These are phyloP conservation scores for Antitype chi DNA, from an alignment of 2,888 invertebrate species.

Conservation along the genomic window DNA sequence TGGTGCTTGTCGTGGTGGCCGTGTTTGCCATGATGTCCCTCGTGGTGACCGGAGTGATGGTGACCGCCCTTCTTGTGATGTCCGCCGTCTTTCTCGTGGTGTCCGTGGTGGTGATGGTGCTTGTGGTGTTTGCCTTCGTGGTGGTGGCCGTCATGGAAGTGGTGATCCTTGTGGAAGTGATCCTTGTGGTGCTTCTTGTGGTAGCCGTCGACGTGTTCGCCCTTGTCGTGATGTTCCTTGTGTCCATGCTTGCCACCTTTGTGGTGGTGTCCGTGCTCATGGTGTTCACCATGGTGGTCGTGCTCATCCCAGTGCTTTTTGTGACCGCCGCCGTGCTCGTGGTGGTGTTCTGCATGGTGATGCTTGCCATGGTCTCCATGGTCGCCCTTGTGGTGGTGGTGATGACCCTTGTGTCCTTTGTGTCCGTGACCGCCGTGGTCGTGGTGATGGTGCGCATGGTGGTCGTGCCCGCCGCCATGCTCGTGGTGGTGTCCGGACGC, in stretches of 20 bases:
- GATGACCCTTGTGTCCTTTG: constrained; percentile 94
- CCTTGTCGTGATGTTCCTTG: constrained; percentile 96
- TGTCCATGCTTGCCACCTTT: constrained; percentile 95
- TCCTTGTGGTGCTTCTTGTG: constrained; percentile 97
- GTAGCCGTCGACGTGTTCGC: constrained; percentile 94
- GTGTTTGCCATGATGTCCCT: constrained; percentile 94
- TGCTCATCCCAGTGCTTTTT: constrained; percentile 92
- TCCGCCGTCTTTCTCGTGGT: constrained; percentile 93
- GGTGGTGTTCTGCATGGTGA: constrained; percentile 89
- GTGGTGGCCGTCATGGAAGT: constrained; percentile 96
- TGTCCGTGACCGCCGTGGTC: constrained; percentile 94
- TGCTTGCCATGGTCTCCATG: constrained; percentile 92
- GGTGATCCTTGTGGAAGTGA: constrained; percentile 96
- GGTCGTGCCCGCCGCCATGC: constrained; percentile 92
- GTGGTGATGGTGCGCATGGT: constrained; percentile 92
- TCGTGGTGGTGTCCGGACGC: constrained; percentile 89
- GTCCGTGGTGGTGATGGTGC: constrained; percentile 94
- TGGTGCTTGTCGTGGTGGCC: constrained; percentile 95
- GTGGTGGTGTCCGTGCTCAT: constrained; percentile 94
- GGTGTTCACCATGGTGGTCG: constrained; percentile 94
- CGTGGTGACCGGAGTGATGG: constrained; percentile 94
- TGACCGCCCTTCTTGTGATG: constrained; percentile 95
- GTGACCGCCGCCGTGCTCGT: constrained; percentile 94
- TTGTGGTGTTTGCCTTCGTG: constrained; percentile 96
- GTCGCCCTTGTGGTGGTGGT: constrained; percentile 94